Percentiles rank a stretch among this genome's conserved stretches.
These are phyloP conservation scores for Gadopsis marmoratus DNA, from an alignment of 2,797 vertebrate genomes.

Conservation along the genomic window DNA sequence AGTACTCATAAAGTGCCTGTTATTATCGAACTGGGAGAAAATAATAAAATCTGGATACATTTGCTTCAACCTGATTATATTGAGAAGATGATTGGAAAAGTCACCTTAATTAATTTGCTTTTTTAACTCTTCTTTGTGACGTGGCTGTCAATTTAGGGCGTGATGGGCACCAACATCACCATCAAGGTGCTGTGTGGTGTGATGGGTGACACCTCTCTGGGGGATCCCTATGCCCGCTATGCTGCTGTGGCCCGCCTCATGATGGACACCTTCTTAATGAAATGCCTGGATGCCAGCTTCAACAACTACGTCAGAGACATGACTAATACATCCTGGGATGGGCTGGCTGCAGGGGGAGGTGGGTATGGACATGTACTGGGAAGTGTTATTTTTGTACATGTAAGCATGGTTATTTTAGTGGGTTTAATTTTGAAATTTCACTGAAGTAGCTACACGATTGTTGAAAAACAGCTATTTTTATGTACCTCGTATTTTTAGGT, in stretches of 20 bases:
- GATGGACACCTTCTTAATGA: constrained; percentile 60
- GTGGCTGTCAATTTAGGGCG: constrained; percentile 59
- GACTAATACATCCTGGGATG: constrained; percentile 80
- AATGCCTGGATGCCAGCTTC: constrained; percentile 75
- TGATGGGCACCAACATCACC: constrained; percentile 79
- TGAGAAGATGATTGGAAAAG: too few species aligned
- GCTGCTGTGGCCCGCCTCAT: constrained; percentile 66
- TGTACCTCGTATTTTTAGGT: constrained; percentile 2
- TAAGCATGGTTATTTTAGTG: constrained; percentile 23
- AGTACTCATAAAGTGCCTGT: background rate
- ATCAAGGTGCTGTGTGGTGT: constrained; percentile 79
- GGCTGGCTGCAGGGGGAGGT: constrained; percentile 77
- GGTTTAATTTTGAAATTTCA: constrained; percentile 7
- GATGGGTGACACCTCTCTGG: constrained; percentile 75
- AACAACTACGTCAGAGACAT: constrained; percentile 73
- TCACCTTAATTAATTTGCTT: background rate
- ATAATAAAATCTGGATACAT: background rate
- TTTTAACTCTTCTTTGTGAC: background rate
- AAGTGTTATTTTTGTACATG: constrained; percentile 10
- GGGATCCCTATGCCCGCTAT: constrained; percentile 71
- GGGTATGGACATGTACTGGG: constrained; percentile 25
- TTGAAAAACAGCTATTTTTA: constrained; percentile 6
- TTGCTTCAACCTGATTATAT: background rate
- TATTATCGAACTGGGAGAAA: background rate
- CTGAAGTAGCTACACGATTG: background rate